These are phyloP conservation scores for Sebastes cheni DNA, from an alignment of 2,797 vertebrate species.

Conservation along the genomic window DNA sequence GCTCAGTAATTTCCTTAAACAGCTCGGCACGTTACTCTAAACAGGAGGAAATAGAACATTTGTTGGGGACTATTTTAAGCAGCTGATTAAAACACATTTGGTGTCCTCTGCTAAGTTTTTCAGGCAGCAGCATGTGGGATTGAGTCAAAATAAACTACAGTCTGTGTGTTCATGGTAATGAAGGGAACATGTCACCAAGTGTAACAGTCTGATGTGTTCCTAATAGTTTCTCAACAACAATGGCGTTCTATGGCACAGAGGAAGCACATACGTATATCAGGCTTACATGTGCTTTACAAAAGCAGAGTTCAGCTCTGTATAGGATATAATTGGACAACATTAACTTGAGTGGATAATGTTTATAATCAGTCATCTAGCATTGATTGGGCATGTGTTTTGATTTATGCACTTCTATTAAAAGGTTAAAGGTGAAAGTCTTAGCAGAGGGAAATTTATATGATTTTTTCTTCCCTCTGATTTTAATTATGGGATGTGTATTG, in stretches of 20 bases:
- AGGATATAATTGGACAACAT: background rate
- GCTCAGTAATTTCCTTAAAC: background rate
- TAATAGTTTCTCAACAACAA: background rate
- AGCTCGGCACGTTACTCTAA: background rate
- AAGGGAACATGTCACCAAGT: background rate
- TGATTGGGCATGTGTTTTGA: background rate
- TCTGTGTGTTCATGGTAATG: background rate
- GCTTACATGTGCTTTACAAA: background rate
- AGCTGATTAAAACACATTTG: slow-evolving; percentile 5
- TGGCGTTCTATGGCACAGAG: too few relatives aligned
- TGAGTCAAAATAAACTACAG: background rate
- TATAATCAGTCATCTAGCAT: background rate
- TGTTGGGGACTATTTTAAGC: slow-evolving; percentile 2
- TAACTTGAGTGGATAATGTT: background rate
- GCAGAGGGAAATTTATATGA: background rate
- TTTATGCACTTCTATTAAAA: background rate
- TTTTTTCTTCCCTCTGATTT: background rate
- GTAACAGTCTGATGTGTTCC: background rate
- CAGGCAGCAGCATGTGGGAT: background rate
- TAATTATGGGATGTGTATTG: background rate
- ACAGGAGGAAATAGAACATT: background rate
- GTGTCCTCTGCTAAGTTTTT: background rate
- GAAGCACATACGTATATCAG: background rate
- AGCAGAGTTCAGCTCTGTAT: background rate
- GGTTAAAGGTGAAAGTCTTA: background rate